Conservation (phyloP, 2,113 vertebrate genomes). For the Seriola rivoliana region DNA sequence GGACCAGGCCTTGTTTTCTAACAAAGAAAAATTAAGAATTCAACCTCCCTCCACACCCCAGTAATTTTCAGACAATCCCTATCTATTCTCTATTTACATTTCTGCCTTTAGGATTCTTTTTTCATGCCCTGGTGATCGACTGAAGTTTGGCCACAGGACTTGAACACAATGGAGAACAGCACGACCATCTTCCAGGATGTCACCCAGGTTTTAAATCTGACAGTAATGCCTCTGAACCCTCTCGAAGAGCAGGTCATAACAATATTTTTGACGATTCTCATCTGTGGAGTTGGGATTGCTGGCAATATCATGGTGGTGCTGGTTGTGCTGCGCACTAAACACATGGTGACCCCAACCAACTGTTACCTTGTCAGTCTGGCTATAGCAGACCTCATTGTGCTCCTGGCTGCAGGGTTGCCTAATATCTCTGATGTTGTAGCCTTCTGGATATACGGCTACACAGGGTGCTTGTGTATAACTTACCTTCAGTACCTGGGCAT, state of each 20-base stretch:
- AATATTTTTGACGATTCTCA: constrained; percentile 88
- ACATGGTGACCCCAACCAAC: constrained; percentile 92
- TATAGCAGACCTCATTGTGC: constrained; percentile 87
- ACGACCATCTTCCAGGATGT: constrained; percentile 58
- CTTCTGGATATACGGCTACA: constrained; percentile 89
- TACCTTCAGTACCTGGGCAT: constrained; percentile 92
- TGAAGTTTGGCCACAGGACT: constrained; percentile 15
- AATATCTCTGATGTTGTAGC: constrained; percentile 87
- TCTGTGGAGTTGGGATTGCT: constrained; percentile 88
- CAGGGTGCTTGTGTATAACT: constrained; percentile 89
- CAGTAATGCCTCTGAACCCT: constrained; percentile 84
- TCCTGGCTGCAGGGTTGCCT: constrained; percentile 87
- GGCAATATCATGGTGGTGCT: constrained; percentile 90
- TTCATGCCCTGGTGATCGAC: constrained; percentile 34
- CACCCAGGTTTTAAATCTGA: constrained; percentile 72
- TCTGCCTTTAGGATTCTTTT: constrained; percentile 51
- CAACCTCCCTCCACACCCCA: too few species aligned
- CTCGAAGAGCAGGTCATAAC: constrained; percentile 88
- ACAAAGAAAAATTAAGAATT: not conserved
- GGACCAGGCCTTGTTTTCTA: too few species aligned
- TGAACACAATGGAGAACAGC: constrained; percentile 73
- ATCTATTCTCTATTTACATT: not conserved
- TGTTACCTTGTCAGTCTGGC: constrained; percentile 92
- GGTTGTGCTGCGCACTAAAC: constrained; percentile 87
- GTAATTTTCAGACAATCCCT: not conserved